Evolutionary conservation across 2,797 vertebrate species (phyloP), one percentile per base, ranked within the genome.

Genomic region (Aulostomus chinensis): DNA sequence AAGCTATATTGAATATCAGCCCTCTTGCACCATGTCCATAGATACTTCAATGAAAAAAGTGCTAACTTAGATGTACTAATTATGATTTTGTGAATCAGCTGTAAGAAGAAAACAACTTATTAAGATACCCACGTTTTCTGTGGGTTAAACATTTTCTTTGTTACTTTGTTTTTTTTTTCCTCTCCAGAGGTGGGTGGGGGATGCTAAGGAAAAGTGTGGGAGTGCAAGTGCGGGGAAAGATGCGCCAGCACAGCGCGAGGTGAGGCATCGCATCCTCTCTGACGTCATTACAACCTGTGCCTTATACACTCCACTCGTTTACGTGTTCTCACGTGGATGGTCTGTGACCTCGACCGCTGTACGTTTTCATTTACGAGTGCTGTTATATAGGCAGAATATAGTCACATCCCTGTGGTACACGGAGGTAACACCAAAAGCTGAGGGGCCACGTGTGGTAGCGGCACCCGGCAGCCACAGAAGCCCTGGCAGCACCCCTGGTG

Each of bases 1-100:
- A 64, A 69, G 71, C 84, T 80, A 38, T 78, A 78, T 78, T 81
- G 71, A 87, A 85, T 80, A 85, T 84, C 76, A 85, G 73, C 82
- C 78, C 76, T 87, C 67, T 86, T 80, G 83, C 86, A 89, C 87
- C 88, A 87, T 86, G 85, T 89, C 86, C 84, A 83, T 85, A 66
- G 75, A 85, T 84, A 86, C 64, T 53, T 88, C 82, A 83, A 88
- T 73, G 81, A 75, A 85, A 88, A 85, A 92, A 91, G 87, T 91
- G 88, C 90, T 92, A 90, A 91, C 89, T 88, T 91, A 90, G 90
- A 86, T 86, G 87, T 90, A 88, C 77, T 89, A 89, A 90, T 88
- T 90, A 92, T 92, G 90, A 91, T 93, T 93, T 93, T 93, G 90
- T 92, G 90, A 93, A 92, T 92, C 91, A 93, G 91, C 88, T 89